Conservation (phyloP, 1,140 invertebrate genomes). For the Plodia interpunctella region DNA sequence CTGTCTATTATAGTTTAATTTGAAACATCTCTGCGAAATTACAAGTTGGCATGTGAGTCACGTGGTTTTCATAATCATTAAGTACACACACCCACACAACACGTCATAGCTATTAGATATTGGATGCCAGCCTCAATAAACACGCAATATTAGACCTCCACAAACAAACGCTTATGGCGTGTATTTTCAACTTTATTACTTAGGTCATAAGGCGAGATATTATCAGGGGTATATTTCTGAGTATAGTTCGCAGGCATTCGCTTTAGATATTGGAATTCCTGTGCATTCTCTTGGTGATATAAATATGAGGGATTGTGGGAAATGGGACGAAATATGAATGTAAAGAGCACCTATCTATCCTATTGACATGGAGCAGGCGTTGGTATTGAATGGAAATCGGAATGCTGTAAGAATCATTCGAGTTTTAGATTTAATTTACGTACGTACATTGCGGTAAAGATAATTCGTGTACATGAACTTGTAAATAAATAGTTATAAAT, state of each 20-base stretch:
- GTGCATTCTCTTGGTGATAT: not conserved
- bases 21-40: not conserved
- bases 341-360: not conserved
- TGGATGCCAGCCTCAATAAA: slow-evolving; percentile 14
- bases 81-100: slow-evolving; percentile 9
- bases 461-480: no score
- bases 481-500: no score
- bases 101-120: slow-evolving; percentile 15
- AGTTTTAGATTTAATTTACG: no score
- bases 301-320: not conserved
- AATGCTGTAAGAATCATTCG: no score
- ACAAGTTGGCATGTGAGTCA: not conserved
- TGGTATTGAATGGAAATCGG: no score
- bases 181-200: slow-evolving; percentile 10
- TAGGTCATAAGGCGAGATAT: not conserved
- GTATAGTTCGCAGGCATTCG: not conserved
- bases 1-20: not conserved
- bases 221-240: not conserved
- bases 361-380: not conserved
- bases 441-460: no score
- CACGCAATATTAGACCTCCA: slow-evolving; percentile 12
- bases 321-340: slow-evolving; percentile 4
- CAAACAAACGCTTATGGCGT: no score
- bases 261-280: slow-evolving; percentile 1
- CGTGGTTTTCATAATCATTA: not conserved